Evolutionary conservation across 2,113 vertebrate species (phyloP).

Genomic region (Chiloscyllium plagiosum): DNA sequence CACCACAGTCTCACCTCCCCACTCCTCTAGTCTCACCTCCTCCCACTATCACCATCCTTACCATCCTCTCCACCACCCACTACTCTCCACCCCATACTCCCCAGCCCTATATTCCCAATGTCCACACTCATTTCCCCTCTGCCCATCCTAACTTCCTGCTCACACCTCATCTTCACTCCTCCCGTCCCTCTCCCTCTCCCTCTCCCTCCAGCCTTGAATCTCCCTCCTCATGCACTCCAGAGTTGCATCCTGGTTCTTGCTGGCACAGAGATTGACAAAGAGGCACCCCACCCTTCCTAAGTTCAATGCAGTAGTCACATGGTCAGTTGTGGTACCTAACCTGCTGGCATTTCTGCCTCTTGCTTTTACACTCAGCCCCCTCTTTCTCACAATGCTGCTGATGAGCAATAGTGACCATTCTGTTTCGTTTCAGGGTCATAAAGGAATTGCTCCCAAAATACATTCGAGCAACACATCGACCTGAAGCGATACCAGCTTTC

Average conservation of each 20-base stretch:
- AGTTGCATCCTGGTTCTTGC: neutral
- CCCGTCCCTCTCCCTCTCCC: neutral
- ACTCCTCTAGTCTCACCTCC: too few species aligned
- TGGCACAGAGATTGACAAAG: neutral
- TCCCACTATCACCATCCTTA: too few species aligned
- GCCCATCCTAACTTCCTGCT: too few species aligned
- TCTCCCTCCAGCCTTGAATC: neutral
- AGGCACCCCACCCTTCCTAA: too few species aligned
- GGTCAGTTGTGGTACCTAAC: neutral
- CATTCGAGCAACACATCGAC: slow-evolving; percentile 52
- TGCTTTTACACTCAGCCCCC: neutral
- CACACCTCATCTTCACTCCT: too few species aligned
- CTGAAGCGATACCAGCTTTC: slow-evolving; percentile 55
- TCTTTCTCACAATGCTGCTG: neutral
- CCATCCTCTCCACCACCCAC: too few species aligned
- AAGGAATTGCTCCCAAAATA: slow-evolving; percentile 53
- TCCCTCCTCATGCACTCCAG: neutral
- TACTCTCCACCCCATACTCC: too few species aligned
- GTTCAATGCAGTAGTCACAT: too few species aligned
- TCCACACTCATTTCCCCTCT: too few species aligned
- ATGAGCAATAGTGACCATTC: neutral
- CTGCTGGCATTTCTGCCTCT: too few species aligned
- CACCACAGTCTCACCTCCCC: too few species aligned
- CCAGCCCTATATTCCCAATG: too few species aligned
- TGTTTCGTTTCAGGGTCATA: slow-evolving; percentile 48